Conservation (phyloP, 2,797 vertebrate species). For the Artibeus lituratus region DNA sequence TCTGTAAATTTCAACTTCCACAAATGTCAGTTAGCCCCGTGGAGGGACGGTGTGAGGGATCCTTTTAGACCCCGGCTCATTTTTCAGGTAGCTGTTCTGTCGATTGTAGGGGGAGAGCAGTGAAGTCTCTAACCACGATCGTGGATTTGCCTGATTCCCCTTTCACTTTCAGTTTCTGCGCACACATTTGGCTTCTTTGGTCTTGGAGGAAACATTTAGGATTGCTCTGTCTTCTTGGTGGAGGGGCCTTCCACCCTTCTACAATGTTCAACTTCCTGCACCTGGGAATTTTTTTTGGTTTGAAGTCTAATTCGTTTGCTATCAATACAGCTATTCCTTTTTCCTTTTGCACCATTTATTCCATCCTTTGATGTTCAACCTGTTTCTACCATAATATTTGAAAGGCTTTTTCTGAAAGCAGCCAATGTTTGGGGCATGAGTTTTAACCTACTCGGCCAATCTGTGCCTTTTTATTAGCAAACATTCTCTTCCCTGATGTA, state of each 20-base stretch:
- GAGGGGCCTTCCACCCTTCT: neutral
- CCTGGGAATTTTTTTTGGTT: neutral
- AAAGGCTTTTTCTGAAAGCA: neutral
- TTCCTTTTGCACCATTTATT: neutral
- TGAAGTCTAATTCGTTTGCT: neutral
- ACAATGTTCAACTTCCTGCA: neutral
- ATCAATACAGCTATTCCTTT: neutral
- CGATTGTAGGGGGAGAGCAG: too few relatives aligned
- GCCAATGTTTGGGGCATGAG: neutral
- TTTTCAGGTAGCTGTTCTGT: neutral
- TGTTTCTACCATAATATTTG: neutral
- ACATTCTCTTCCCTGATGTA: neutral
- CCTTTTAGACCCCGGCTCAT: neutral
- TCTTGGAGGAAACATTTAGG: neutral
- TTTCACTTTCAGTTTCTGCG: neutral
- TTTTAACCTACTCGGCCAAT: neutral
- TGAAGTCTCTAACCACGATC: neutral
- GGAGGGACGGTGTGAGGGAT: neutral
- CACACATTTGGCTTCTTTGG: neutral
- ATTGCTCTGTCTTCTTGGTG: neutral
- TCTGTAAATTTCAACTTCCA: neutral
- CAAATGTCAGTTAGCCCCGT: neutral
- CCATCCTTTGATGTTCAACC: neutral
- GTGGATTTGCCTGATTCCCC: neutral
- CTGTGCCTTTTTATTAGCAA: neutral